Evolutionary conservation across 2,888 invertebrate genomes (phyloP).

Genomic region (Drosophila niveifrons): DNA sequence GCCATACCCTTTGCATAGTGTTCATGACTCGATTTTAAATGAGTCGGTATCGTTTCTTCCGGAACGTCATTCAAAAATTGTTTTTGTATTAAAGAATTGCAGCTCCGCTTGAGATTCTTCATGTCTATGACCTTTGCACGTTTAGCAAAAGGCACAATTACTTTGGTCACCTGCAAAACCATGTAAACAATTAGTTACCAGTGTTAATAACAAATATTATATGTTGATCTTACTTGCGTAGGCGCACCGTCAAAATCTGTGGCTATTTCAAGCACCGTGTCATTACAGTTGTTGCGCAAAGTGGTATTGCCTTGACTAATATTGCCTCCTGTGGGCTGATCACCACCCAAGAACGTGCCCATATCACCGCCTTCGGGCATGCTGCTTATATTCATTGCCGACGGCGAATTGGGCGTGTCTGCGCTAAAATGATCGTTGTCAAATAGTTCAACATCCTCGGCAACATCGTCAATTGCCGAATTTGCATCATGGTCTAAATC

Average conservation of each 20-base stretch:
- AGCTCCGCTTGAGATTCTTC: slow-evolving; percentile 91
- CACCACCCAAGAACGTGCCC: slow-evolving; percentile 10
- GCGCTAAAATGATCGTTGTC: slow-evolving; percentile 63
- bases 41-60: slow-evolving; percentile 60
- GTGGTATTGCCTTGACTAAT: neutral
- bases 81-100: slow-evolving; percentile 88
- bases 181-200: too few species aligned
- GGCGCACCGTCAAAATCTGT: slow-evolving; percentile 89
- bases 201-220: slow-evolving; percentile 26
- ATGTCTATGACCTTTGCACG: slow-evolving; percentile 95
- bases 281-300: slow-evolving; percentile 63
- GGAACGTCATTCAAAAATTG: slow-evolving; percentile 63
- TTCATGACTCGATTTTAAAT: slow-evolving; percentile 66
- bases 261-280: slow-evolving; percentile 85
- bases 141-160: slow-evolving; percentile 92
- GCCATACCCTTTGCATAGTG: slow-evolving; percentile 85
- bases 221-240: slow-evolving; percentile 83
- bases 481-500: slow-evolving; percentile 79
- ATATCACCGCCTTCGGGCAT: slow-evolving; percentile 9
- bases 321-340: slow-evolving; percentile 9
- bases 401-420: slow-evolving; percentile 31
- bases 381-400: slow-evolving; percentile 31
- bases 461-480: slow-evolving; percentile 37
- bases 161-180: slow-evolving; percentile 85
- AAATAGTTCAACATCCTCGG: slow-evolving; percentile 64